phyloP scores from a whole-genome alignment of 2,797 vertebrate genomes.

The Otus scops region DNA sequence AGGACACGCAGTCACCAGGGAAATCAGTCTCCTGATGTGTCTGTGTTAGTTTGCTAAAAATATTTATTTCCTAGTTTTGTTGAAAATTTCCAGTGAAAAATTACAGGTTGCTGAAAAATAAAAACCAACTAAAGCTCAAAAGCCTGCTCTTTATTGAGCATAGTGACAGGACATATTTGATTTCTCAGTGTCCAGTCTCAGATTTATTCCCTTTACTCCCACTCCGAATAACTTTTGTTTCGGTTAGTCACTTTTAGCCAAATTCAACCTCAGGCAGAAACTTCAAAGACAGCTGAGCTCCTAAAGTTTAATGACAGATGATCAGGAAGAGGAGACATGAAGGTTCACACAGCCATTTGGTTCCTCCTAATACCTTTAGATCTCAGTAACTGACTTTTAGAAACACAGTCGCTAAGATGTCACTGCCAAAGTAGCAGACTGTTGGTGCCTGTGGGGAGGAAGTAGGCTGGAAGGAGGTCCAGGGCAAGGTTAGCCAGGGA shows the following conservation, averaged over 20 bases:
- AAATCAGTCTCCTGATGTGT: background rate
- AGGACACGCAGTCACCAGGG: accelerated
- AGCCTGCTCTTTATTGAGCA: background rate
- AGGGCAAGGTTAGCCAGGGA: background rate
- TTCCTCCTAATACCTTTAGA: background rate
- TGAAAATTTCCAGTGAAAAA: background rate
- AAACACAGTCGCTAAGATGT: background rate
- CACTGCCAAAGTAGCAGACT: background rate
- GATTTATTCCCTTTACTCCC: background rate
- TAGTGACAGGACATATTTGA: background rate
- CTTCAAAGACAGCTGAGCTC: background rate
- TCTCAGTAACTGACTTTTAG: background rate
- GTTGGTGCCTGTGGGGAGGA: accelerated
- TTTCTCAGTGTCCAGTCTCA: background rate
- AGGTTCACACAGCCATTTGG: background rate
- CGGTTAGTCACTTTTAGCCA: background rate
- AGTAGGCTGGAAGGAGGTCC: background rate
- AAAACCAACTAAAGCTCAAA: background rate
- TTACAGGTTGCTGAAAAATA: background rate
- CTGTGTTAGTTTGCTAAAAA: background rate
- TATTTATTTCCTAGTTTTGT: background rate
- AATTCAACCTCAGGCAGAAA: background rate
- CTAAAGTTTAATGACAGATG: background rate
- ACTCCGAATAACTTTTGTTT: background rate
- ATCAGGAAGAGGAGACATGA: background rate